phyloP scores from a whole-genome alignment of 2,113 vertebrate genomes.

The Empidonax alnorum region DNA sequence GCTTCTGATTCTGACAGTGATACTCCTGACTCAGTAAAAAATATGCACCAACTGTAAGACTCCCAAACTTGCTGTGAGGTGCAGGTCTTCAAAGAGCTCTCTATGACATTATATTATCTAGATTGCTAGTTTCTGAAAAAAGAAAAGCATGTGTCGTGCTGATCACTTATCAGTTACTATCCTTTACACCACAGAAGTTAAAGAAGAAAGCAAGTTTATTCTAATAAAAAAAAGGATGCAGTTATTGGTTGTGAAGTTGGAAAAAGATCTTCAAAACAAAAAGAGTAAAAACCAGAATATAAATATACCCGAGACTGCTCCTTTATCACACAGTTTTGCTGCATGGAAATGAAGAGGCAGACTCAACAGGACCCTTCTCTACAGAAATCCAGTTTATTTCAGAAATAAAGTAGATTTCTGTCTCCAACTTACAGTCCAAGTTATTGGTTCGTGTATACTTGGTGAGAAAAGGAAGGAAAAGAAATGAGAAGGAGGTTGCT shows the following conservation, averaged over 20 bases:
- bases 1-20: not conserved
- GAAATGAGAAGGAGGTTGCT: not conserved
- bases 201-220: not conserved
- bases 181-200: not conserved
- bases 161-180: not conserved
- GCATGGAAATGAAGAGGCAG: not conserved
- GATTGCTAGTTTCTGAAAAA: not conserved
- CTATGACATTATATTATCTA: not conserved
- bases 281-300: not conserved
- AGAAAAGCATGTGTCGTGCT: not conserved
- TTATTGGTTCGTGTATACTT: not conserved
- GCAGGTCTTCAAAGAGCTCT: not conserved
- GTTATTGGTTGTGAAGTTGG: not conserved
- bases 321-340: not conserved
- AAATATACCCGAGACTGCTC: not conserved
- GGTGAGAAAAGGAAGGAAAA: not conserved
- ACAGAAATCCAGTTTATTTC: not conserved
- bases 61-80: not conserved
- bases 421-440: not conserved
- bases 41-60: not conserved
- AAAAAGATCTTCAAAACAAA: not conserved
- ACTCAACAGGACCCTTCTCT: not conserved
- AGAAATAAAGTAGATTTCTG: not conserved
- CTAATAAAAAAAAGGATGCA: not conserved
- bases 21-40: not conserved